phyloP scores from a whole-genome alignment of 2,888 invertebrate species.

The Xanthia icteritia region DNA sequence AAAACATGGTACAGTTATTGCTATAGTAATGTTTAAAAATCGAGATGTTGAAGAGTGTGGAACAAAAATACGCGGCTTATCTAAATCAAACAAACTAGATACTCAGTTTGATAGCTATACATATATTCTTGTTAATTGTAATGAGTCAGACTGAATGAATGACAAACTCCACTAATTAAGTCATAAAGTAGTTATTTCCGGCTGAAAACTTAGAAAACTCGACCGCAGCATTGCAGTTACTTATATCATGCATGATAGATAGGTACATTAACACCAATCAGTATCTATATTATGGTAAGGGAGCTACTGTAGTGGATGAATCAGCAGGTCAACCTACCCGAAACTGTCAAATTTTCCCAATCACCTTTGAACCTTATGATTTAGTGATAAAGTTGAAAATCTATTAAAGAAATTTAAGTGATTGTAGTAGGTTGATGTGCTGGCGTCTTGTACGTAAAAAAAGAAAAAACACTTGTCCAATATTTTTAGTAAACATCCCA shows the following conservation, averaged over 20 bases:
- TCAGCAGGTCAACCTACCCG: no score
- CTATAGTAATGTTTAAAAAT: no score
- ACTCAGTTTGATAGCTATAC: slow-evolving; percentile 40
- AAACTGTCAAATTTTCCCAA: no score
- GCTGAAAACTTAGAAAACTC: slow-evolving; percentile 5
- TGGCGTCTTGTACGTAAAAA: no score
- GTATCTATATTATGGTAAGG: background rate
- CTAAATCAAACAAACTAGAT: slow-evolving; percentile 59
- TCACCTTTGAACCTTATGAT: no score
- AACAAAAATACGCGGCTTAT: slow-evolving; percentile 17
- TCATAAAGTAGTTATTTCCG: slow-evolving; percentile 38
- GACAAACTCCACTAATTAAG: background rate
- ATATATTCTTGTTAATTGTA: slow-evolving; percentile 24
- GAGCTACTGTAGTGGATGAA: background rate
- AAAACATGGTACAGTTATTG: background rate
- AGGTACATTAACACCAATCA: background rate
- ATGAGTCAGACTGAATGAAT: slow-evolving; percentile 49
- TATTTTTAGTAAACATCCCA: no score
- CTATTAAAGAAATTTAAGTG: no score
- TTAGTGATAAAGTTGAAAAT: no score
- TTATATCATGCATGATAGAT: background rate
- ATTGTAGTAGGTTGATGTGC: no score
- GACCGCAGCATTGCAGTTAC: background rate
- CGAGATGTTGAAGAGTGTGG: background rate
- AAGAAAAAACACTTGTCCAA: no score